A percentile compares a stretch with the other conserved stretches of the same genome.
These are phyloP conservation scores for Drosophila malerkotliana DNA, from an alignment of 1,140 invertebrate species.

Conservation along the genomic window DNA sequence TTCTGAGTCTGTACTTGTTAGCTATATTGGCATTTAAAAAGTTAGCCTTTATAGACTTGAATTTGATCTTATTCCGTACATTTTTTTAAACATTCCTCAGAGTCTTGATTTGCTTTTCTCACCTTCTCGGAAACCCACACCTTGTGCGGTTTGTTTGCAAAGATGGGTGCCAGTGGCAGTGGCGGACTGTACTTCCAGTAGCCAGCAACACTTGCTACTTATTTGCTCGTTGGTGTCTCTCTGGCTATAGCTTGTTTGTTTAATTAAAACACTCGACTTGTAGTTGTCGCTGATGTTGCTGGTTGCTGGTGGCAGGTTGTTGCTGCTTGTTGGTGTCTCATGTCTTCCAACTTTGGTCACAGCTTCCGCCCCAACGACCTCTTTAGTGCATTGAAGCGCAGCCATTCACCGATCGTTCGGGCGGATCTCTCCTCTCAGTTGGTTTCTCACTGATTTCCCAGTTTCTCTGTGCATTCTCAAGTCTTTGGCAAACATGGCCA, in stretches of 20 bases:
- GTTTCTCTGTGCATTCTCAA: constrained; percentile 41
- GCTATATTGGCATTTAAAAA: constrained; percentile 8
- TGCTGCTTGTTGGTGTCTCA: constrained; percentile 3
- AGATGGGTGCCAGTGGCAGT: constrained; percentile 19
- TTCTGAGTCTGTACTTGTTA: constrained; percentile 13
- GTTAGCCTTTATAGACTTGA: not conserved
- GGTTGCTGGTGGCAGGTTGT: not conserved
- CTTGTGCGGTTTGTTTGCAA: constrained; percentile 27
- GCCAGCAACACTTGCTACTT: constrained; percentile 61
- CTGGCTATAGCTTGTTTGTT: constrained; percentile 62
- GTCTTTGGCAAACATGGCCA: constrained; percentile 74
- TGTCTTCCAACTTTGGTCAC: constrained; percentile 73
- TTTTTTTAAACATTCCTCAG: constrained; percentile 2
- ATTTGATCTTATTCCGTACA: not conserved
- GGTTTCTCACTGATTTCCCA: constrained; percentile 1
- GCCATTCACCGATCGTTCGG: constrained; percentile 69
- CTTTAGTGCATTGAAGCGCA: constrained; percentile 76
- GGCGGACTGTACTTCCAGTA: constrained; percentile 55
- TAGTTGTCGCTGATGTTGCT: constrained; percentile 37
- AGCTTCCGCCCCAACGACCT: constrained; percentile 74
- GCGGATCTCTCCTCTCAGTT: constrained; percentile 23
- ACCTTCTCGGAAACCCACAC: constrained; percentile 26
- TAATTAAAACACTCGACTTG: constrained; percentile 72
- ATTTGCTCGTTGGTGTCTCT: constrained; percentile 38
- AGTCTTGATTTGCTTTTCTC: constrained; percentile 2